A percentile compares a stretch with the other conserved stretches of the same genome.
Evolutionary conservation across 2,113 vertebrate genomes (phyloP).

Genomic region (Opisthocomus hoazin): DNA sequence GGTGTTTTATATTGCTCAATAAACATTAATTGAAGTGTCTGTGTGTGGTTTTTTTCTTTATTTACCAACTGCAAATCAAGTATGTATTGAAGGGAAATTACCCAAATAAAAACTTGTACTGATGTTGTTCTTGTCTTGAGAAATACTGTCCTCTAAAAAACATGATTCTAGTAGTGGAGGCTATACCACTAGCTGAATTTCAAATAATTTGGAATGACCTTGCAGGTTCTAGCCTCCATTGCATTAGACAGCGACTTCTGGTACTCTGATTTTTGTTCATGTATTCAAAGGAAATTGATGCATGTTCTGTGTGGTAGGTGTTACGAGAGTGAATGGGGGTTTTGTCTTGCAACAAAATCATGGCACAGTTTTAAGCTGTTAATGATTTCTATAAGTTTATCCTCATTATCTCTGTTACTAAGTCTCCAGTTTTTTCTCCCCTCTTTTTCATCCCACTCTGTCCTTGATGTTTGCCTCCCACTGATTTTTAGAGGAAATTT

Average conservation of each 20-base stretch:
- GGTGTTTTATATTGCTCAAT: background rate
- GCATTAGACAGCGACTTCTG: background rate
- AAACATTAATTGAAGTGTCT: background rate
- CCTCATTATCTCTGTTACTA: conserved; percentile 28
- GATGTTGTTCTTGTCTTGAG: background rate
- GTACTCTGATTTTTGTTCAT: background rate
- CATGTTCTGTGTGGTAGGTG: background rate
- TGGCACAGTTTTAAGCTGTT: background rate
- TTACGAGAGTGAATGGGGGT: background rate
- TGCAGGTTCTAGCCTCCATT: background rate
- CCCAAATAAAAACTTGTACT: background rate
- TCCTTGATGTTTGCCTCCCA: conserved; percentile 45
- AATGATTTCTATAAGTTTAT: conserved; percentile 9
- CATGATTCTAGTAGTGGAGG: background rate
- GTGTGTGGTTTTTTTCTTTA: background rate
- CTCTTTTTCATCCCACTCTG: conserved; percentile 8
- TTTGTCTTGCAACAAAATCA: background rate
- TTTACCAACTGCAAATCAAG: background rate
- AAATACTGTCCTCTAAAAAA: background rate
- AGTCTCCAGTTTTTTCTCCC: background rate
- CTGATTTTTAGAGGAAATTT: conserved; percentile 50
- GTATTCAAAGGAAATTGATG: background rate
- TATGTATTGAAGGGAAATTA: background rate
- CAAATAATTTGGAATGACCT: background rate
- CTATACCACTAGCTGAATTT: background rate